Evolutionary conservation across 2,797 vertebrate genomes (phyloP).

Genomic region (Sphaeramia orbicularis): DNA sequence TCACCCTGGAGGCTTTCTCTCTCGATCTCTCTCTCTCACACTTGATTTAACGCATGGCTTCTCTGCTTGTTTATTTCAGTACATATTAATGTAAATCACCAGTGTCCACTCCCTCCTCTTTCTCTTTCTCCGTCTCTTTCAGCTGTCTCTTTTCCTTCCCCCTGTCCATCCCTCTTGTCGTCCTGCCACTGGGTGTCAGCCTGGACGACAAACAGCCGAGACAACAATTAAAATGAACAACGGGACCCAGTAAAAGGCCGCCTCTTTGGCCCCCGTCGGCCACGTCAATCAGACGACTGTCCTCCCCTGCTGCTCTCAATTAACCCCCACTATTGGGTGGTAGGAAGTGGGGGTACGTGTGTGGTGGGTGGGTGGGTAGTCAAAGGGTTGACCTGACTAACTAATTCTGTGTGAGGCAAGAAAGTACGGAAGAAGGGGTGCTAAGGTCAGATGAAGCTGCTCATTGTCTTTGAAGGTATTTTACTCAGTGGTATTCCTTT

Average conservation of each 20-base stretch:
- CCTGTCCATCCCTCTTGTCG: conserved; percentile 49
- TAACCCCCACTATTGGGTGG: conserved; percentile 63
- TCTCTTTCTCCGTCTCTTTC: conserved; percentile 9
- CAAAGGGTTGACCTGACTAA: conserved; percentile 30
- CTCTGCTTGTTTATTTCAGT: conserved; percentile 74
- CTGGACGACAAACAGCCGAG: conserved; percentile 54
- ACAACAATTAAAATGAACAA: conserved; percentile 78
- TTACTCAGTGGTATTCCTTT: conserved; percentile 6
- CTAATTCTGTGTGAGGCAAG: conserved; percentile 25
- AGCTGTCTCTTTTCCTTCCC: conserved; percentile 13
- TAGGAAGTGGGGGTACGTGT: too few relatives aligned
- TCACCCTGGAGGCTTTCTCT: conserved; percentile 42
- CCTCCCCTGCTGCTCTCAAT: conserved; percentile 70
- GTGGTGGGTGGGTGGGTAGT: background rate
- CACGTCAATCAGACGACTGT: conserved; percentile 51
- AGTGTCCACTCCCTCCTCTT: conserved; percentile 52
- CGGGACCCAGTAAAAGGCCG: conserved; percentile 30
- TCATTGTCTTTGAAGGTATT: conserved; percentile 25
- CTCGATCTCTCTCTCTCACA: conserved; percentile 41
- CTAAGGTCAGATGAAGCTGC: conserved; percentile 25
- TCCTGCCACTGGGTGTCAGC: conserved; percentile 45
- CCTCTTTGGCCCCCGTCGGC: conserved; percentile 2
- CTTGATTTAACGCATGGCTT: conserved; percentile 81
- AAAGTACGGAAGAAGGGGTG: background rate
- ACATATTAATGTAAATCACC: conserved; percentile 79